A percentile compares a stretch with the other conserved stretches of the same genome.
Conservation (phyloP, 2,113 vertebrate species). For the Myotis lucifugus region DNA sequence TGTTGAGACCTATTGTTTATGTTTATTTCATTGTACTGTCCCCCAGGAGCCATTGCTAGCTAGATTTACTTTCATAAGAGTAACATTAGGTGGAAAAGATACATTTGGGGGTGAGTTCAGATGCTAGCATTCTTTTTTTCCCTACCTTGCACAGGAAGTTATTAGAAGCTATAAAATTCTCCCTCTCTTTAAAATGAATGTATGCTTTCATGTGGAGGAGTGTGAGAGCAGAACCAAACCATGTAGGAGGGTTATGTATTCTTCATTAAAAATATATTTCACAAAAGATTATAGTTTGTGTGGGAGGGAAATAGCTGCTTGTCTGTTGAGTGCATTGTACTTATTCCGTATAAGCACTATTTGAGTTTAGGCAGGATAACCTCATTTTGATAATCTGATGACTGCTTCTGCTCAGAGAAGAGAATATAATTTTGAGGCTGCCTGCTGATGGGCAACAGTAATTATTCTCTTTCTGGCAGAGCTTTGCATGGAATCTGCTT, state of each 20-base stretch:
- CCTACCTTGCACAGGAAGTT: constrained; percentile 15
- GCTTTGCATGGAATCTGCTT: constrained; percentile 67
- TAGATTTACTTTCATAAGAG: not conserved
- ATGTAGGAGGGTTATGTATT: constrained; percentile 63
- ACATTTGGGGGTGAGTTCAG: not conserved
- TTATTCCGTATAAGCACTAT: constrained; percentile 56
- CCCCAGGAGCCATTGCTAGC: constrained; percentile 52
- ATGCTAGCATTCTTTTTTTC: constrained; percentile 31
- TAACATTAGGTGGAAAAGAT: not conserved
- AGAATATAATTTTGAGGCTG: constrained; percentile 50
- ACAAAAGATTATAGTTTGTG: constrained; percentile 72
- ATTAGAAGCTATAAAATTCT: constrained; percentile 53
- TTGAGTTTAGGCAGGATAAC: constrained; percentile 68
- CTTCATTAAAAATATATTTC: constrained; percentile 78
- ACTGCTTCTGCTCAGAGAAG: constrained; percentile 60
- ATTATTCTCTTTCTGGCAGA: constrained; percentile 69
- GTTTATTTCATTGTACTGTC: constrained; percentile 50
- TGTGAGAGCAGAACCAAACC: constrained; percentile 18
- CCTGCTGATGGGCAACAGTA: constrained; percentile 55
- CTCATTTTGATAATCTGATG: constrained; percentile 68
- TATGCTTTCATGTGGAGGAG: constrained; percentile 54
- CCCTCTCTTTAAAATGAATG: constrained; percentile 53
- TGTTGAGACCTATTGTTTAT: constrained; percentile 21
- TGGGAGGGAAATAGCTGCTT: constrained; percentile 76
- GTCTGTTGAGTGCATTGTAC: constrained; percentile 66